Percentiles rank a stretch among this genome's conserved stretches.
Conservation (phyloP, 1,140 invertebrate genomes). For the Plectus sambesii region DNA sequence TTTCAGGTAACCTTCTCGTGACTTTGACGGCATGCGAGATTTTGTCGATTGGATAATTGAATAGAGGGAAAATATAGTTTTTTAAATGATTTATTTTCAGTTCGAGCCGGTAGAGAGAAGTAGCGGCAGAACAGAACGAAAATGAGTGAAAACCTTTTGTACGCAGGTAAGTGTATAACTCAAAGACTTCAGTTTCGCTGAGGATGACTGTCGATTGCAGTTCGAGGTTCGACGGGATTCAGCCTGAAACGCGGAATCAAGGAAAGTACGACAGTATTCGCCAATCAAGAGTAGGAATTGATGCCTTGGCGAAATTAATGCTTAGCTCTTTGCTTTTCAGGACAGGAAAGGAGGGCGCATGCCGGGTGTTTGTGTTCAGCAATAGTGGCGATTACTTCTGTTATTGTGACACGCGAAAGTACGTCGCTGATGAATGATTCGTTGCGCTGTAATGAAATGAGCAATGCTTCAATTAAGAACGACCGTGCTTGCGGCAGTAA, state of each 20-base stretch:
- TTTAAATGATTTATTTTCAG: too few relatives aligned
- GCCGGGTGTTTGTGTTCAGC: slow-evolving; percentile 20
- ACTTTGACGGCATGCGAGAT: too few relatives aligned
- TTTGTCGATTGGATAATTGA: too few relatives aligned
- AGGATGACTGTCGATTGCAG: slow-evolving; percentile 8
- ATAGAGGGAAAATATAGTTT: too few relatives aligned
- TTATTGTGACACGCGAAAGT: slow-evolving; percentile 15
- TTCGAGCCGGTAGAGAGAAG: too few relatives aligned
- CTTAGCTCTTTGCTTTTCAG: slow-evolving; percentile 6
- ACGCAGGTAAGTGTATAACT: slow-evolving; percentile 8
- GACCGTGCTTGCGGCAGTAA: slow-evolving; percentile 16
- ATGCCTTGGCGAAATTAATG: neutral
- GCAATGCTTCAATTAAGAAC: slow-evolving; percentile 16
- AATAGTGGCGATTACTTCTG: slow-evolving; percentile 24
- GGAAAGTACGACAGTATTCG: slow-evolving; percentile 9
- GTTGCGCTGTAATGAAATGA: neutral
- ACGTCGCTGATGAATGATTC: slow-evolving; percentile 13
- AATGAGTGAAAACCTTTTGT: slow-evolving; percentile 23
- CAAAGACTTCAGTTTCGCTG: neutral
- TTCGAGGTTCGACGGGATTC: slow-evolving; percentile 22
- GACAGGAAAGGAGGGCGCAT: slow-evolving; percentile 15
- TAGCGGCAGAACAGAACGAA: too few relatives aligned
- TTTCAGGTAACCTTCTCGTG: too few relatives aligned
- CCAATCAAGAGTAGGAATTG: slow-evolving; percentile 18
- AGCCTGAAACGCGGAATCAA: slow-evolving; percentile 14